Evolutionary conservation across 1,140 invertebrate species (phyloP).

Genomic region (Aphelinus atriplicis): DNA sequence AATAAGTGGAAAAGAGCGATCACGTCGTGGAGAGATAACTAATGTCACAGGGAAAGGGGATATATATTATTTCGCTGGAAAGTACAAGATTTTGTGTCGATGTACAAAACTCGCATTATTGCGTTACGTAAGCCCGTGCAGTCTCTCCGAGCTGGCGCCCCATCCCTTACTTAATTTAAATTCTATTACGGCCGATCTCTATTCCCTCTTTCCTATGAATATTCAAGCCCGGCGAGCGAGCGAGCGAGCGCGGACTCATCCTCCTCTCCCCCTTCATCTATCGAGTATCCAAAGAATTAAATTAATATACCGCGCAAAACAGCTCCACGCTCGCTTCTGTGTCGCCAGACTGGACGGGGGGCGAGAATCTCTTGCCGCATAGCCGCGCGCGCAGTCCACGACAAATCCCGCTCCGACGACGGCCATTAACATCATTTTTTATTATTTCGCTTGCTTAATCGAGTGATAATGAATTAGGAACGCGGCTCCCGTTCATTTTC

Average conservation of each 20-base stretch:
- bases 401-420: constrained; percentile 34
- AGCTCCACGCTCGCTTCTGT: constrained; percentile 39
- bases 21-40: too few relatives aligned
- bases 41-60: too few relatives aligned
- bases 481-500: too few relatives aligned
- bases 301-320: constrained; percentile 61
- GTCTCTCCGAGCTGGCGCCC: constrained; percentile 19
- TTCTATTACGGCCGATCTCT: constrained; percentile 63
- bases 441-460: constrained; percentile 13
- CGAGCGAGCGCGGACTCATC: constrained; percentile 19
- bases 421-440: constrained; percentile 47
- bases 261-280: constrained; percentile 49
- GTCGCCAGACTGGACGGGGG: constrained; percentile 23
- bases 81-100: constrained; percentile 47
- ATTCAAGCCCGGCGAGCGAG: constrained; percentile 53
- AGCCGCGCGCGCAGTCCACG: constrained; percentile 18
- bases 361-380: too few relatives aligned
- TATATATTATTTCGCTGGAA: neutral
- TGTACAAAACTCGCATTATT: constrained; percentile 44
- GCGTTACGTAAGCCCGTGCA: constrained; percentile 45
- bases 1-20: too few relatives aligned
- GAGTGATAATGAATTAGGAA: neutral
- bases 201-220: constrained; percentile 64
- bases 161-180: constrained; percentile 60
- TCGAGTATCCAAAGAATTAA: constrained; percentile 63